phyloP scores from a whole-genome alignment of 2,888 invertebrate species.

The Girardia tigrina region DNA sequence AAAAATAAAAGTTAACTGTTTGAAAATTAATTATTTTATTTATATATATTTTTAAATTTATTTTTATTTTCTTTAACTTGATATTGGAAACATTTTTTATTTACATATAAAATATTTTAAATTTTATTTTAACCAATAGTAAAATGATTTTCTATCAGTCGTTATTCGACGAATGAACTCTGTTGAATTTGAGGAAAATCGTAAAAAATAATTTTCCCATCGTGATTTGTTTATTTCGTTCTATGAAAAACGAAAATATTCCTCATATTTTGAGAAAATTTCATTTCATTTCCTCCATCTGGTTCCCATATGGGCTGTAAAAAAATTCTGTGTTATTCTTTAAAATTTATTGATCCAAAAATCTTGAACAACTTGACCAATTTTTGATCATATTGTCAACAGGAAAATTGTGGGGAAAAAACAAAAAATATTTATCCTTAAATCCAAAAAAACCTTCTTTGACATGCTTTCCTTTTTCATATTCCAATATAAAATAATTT shows the following conservation, averaged over 20 bases:
- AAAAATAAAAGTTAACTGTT: too few relatives aligned
- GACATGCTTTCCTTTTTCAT: background rate
- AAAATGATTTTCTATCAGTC: background rate
- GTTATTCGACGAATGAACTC: background rate
- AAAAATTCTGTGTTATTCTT: background rate
- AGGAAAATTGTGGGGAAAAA: too few relatives aligned
- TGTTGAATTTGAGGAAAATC: background rate
- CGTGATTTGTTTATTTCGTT: slow-evolving; percentile 16
- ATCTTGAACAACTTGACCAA: too few relatives aligned
- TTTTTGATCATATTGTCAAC: too few relatives aligned
- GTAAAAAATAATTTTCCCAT: slow-evolving; percentile 19
- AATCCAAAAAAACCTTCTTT: background rate
- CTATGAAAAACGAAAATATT: background rate
- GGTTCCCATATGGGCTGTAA: slow-evolving; percentile 8
- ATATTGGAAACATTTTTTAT: too few relatives aligned
- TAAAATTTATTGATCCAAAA: background rate
- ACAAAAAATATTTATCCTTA: background rate
- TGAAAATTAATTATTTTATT: too few relatives aligned
- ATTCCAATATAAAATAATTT: background rate
- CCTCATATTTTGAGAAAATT: background rate
- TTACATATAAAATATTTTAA: too few relatives aligned
- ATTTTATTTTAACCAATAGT: background rate
- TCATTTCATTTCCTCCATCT: background rate
- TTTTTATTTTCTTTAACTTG: too few relatives aligned
- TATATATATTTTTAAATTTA: too few relatives aligned